Conservation (phyloP, 2,888 invertebrate genomes). For the Colostygia pectinataria region DNA sequence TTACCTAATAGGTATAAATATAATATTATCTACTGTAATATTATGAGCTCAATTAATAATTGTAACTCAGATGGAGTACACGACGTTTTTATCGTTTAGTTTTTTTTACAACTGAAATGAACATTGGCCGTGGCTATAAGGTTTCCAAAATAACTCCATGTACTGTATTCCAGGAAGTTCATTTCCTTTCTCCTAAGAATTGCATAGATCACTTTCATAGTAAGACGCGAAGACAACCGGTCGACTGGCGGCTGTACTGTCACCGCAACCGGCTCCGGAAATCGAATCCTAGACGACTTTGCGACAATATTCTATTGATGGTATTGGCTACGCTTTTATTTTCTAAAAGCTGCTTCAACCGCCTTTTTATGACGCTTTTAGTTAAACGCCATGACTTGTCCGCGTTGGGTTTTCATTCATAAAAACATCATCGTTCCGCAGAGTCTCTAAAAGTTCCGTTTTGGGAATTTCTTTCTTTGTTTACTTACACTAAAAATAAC, state of each 20-base stretch:
- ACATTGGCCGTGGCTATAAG: not conserved
- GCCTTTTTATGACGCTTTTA: no score
- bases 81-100: no score
- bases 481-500: no score
- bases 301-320: slow-evolving; percentile 4
- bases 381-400: no score
- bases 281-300: slow-evolving; percentile 10
- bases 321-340: not conserved
- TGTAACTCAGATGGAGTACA: slow-evolving; percentile 1
- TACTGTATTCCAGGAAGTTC: slow-evolving; percentile 52
- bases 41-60: not conserved
- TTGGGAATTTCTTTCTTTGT: no score
- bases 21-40: no score
- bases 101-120: not conserved
- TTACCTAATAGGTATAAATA: no score
- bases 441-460: no score
- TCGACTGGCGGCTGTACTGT: slow-evolving; percentile 11
- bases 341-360: not conserved
- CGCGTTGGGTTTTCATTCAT: no score
- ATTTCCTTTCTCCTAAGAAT: slow-evolving; percentile 57
- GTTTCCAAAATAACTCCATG: not conserved
- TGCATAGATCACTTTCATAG: slow-evolving; percentile 45
- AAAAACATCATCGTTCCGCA: no score
- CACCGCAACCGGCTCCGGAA: slow-evolving; percentile 20
- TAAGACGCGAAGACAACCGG: slow-evolving; percentile 20